These are phyloP conservation scores for Xanthorhoe spadicearia DNA, from an alignment of 2,888 invertebrate genomes.

Conservation along the genomic window DNA sequence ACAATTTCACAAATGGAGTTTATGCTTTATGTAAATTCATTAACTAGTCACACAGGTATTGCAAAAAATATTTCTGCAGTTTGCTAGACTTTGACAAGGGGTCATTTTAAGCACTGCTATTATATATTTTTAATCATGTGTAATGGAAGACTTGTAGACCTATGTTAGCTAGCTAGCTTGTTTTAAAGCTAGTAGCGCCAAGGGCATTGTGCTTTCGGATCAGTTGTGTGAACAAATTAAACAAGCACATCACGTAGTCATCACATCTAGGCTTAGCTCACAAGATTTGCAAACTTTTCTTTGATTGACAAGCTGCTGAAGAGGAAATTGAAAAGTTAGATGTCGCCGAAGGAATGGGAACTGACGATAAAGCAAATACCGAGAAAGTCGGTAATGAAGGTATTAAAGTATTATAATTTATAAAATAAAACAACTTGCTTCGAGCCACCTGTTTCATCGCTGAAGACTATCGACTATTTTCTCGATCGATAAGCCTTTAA, in stretches of 20 bases:
- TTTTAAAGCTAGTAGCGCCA: background rate
- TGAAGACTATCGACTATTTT: too few species aligned
- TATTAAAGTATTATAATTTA: background rate
- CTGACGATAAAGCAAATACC: constrained; percentile 23
- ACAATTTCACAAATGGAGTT: too few species aligned
- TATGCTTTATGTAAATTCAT: too few species aligned
- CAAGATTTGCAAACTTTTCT: constrained; percentile 19
- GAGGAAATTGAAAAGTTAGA: constrained; percentile 8
- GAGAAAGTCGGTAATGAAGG: constrained; percentile 13
- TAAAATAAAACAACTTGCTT: too few species aligned
- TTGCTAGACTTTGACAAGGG: background rate
- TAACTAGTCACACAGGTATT: background rate
- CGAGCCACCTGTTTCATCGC: too few species aligned
- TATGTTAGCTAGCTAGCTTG: too few species aligned
- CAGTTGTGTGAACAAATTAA: too few species aligned
- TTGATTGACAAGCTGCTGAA: constrained; percentile 32
- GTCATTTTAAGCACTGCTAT: background rate
- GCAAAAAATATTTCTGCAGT: background rate
- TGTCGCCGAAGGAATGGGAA: background rate
- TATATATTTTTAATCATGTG: too few species aligned
- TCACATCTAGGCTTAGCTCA: background rate
- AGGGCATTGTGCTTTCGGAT: background rate
- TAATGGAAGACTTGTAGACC: too few species aligned
- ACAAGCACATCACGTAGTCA: background rate
- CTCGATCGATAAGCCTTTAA: background rate